Conservation (phyloP, 1,140 invertebrate genomes). For the Aphaenogaster ashmeadi region DNA sequence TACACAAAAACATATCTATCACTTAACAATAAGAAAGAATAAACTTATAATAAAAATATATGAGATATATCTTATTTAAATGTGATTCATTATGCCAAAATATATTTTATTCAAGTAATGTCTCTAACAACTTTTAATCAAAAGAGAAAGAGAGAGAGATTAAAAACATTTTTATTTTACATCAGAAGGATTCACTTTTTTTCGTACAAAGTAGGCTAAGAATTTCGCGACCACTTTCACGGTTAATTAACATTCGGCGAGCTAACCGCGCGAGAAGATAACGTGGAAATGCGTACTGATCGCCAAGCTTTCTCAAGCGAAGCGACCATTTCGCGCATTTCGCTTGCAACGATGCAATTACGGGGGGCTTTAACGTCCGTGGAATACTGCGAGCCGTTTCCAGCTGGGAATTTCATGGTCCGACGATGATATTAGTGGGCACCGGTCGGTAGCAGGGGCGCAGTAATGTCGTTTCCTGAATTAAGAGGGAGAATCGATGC, state of each 20-base stretch:
- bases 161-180: neutral
- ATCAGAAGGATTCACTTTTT: neutral
- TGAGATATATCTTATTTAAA: neutral
- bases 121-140: neutral
- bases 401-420: slow-evolving; percentile 82
- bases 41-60: neutral
- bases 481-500: slow-evolving; percentile 75
- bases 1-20: neutral
- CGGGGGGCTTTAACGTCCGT: slow-evolving; percentile 79
- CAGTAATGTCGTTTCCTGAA: slow-evolving; percentile 75
- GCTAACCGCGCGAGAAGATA: slow-evolving; percentile 60
- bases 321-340: slow-evolving; percentile 73
- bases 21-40: neutral
- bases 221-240: slow-evolving; percentile 62
- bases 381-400: slow-evolving; percentile 80
- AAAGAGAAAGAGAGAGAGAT: neutral
- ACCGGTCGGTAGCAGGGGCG: slow-evolving; percentile 37
- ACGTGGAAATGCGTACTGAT: slow-evolving; percentile 55
- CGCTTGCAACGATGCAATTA: slow-evolving; percentile 83
- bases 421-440: slow-evolving; percentile 80
- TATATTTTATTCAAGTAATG: neutral
- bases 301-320: slow-evolving; percentile 15
- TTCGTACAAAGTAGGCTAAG: neutral
- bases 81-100: neutral
- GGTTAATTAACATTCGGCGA: slow-evolving; percentile 57